These are phyloP conservation scores for Callosobruchus maculatus DNA, from an alignment of 2,888 invertebrate species.

Conservation along the genomic window DNA sequence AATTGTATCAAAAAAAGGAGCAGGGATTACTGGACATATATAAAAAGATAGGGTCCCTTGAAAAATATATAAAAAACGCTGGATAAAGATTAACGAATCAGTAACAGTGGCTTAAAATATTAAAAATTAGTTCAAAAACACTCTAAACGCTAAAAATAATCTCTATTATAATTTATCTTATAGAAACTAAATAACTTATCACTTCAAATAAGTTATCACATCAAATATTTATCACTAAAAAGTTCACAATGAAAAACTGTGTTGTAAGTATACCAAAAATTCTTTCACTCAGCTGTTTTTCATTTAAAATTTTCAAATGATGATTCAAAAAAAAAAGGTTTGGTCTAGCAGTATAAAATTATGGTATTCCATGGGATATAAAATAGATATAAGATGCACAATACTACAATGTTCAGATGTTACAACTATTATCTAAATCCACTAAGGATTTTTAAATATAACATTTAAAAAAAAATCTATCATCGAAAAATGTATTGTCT, in stretches of 20 bases:
- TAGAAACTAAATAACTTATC: background rate
- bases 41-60: too few species aligned
- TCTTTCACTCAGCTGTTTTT: background rate
- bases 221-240: background rate
- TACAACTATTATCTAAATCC: too few species aligned
- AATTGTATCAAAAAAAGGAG: too few species aligned
- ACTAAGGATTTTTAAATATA: too few species aligned
- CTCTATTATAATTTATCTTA: background rate
- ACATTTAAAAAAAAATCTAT: too few species aligned
- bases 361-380: too few species aligned
- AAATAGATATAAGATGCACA: too few species aligned
- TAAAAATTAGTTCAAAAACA: background rate
- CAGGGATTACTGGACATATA: too few species aligned
- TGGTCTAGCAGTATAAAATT: too few species aligned
- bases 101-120: background rate
- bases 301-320: background rate
- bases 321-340: too few species aligned
- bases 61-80: background rate
- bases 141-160: background rate
- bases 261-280: background rate
- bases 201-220: background rate
- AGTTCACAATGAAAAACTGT: background rate
- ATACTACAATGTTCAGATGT: too few species aligned
- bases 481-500: too few species aligned
- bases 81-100: background rate